Conservation (phyloP, 64 coral and sea anemone genomes). For the Stichodactyla mertensii region DNA sequence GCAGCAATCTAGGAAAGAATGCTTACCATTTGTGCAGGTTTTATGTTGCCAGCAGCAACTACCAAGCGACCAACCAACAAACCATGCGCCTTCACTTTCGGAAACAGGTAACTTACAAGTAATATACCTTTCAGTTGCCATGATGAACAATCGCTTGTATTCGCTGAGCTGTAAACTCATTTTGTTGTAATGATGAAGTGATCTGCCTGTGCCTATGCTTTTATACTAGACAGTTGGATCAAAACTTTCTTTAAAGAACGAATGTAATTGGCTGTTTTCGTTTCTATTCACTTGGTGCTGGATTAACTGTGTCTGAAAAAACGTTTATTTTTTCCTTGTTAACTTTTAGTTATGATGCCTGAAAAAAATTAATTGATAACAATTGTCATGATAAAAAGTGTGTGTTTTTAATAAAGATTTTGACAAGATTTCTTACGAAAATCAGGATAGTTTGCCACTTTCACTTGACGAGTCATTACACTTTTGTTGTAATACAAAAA, state of each 20-base stretch:
- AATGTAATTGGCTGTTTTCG: background rate
- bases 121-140: background rate
- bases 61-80: background rate
- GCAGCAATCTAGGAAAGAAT: background rate
- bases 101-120: background rate
- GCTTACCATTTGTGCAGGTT: constrained; percentile 10
- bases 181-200: background rate
- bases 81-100: background rate
- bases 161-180: background rate
- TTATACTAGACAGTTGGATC: background rate
- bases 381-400: no score
- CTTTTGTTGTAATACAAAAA: no score
- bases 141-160: background rate
- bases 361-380: no score
- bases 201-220: background rate
- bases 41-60: background rate
- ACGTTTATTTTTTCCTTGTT: no score
- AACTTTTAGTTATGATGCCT: no score
- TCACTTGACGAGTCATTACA: no score
- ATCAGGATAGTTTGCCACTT: no score
- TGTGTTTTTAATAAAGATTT: no score
- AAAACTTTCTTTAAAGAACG: background rate
- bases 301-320: background rate
- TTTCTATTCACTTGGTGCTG: background rate
- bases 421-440: no score